Evolutionary conservation across 2,113 vertebrate genomes (phyloP).

Genomic region (Psilopogon haemacephalus): DNA sequence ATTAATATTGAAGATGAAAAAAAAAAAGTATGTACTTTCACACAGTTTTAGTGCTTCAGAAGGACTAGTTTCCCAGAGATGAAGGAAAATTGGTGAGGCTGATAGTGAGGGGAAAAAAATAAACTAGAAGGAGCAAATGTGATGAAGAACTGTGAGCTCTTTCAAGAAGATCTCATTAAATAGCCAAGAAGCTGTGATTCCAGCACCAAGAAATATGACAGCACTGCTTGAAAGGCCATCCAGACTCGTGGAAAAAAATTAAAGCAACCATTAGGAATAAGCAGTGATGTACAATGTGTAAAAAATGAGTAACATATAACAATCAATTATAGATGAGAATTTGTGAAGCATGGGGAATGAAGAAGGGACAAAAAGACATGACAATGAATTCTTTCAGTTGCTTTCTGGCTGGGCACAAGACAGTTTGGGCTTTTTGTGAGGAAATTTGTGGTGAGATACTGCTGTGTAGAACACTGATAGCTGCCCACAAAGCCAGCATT

Average conservation of each 20-base stretch:
- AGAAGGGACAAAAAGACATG: not conserved
- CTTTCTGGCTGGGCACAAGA: not conserved
- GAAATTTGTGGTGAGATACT: not conserved
- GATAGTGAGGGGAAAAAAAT: not conserved
- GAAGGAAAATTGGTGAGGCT: not conserved
- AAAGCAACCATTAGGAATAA: not conserved
- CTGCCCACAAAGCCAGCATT: not conserved
- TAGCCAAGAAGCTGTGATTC: not conserved
- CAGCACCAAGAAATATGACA: not conserved
- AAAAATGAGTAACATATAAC: not conserved
- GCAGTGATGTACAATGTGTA: not conserved
- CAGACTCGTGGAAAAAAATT: not conserved
- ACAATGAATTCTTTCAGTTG: not conserved
- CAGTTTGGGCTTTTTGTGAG: not conserved
- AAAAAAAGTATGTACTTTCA: not conserved
- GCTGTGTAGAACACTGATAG: not conserved
- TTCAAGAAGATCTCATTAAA: constrained; percentile 9
- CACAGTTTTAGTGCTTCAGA: not conserved
- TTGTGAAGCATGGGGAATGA: not conserved
- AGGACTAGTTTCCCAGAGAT: not conserved
- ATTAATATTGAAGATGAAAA: not conserved
- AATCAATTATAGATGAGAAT: not conserved
- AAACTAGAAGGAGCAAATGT: not conserved
- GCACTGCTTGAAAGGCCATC: not conserved
- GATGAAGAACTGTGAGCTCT: not conserved